Percentiles rank a stretch among this genome's conserved stretches.
These are phyloP conservation scores for Drosophila setifemur DNA, from an alignment of 1,140 invertebrate genomes.

Conservation along the genomic window DNA sequence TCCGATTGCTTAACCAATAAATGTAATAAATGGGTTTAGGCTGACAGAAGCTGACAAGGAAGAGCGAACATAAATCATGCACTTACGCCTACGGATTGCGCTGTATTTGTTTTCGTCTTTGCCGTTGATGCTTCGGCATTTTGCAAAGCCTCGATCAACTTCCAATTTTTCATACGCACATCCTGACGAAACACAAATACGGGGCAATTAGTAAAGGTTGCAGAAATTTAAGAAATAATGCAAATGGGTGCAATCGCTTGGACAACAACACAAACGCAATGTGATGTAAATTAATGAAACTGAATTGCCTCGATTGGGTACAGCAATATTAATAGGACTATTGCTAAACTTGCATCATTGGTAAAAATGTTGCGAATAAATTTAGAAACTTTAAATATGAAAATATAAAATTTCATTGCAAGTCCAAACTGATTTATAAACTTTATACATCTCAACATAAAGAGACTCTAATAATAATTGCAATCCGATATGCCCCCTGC, in stretches of 20 bases:
- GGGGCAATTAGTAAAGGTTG: slow-evolving; percentile 54
- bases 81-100: slow-evolving; percentile 84
- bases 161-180: slow-evolving; percentile 93
- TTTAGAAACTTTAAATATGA: too few relatives aligned
- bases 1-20: not conserved
- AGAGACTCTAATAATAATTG: too few relatives aligned
- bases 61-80: slow-evolving; percentile 38
- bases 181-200: slow-evolving; percentile 84
- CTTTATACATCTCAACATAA: too few relatives aligned
- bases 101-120: slow-evolving; percentile 80
- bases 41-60: not conserved
- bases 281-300: too few relatives aligned
- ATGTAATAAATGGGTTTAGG: not conserved
- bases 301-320: too few relatives aligned
- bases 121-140: slow-evolving; percentile 85
- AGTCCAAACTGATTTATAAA: too few relatives aligned
- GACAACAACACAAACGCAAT: not conserved
- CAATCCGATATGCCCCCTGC: too few relatives aligned
- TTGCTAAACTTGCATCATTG: too few relatives aligned
- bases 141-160: slow-evolving; percentile 93
- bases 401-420: too few relatives aligned
- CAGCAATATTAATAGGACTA: too few relatives aligned
- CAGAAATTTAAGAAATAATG: not conserved
- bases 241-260: not conserved
- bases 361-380: too few relatives aligned